phyloP scores from a whole-genome alignment of 53 echinoderm and acorn worm genomes.

The Holothuria scabra region DNA sequence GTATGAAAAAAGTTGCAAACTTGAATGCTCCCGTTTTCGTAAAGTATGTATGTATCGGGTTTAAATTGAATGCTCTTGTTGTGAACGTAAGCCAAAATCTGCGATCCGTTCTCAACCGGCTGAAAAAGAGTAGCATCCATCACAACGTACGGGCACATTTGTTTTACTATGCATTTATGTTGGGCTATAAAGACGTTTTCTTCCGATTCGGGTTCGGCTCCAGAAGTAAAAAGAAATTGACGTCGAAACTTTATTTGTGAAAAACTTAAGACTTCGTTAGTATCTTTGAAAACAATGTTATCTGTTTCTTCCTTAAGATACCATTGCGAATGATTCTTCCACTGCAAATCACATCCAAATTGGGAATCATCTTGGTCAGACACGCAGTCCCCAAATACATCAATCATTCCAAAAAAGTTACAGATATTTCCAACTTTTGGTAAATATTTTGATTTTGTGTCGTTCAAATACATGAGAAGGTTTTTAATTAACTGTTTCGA shows the following conservation, averaged over 20 bases:
- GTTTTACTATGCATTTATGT: background rate
- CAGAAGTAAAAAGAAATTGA: background rate
- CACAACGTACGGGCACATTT: background rate
- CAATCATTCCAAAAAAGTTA: background rate
- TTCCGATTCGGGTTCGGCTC: background rate
- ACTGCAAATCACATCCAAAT: background rate
- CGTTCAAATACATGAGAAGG: background rate
- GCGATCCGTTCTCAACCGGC: background rate
- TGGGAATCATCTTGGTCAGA: too few species aligned
- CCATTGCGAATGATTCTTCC: background rate
- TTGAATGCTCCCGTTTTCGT: conserved; percentile 24
- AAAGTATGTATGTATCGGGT: background rate
- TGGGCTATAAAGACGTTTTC: background rate
- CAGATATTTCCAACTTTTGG: background rate
- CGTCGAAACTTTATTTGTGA: background rate
- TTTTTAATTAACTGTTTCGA: too few species aligned
- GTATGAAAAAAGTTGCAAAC: conserved; percentile 19
- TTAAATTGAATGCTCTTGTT: background rate
- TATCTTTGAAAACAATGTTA: background rate
- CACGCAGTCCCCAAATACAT: background rate
- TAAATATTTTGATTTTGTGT: background rate
- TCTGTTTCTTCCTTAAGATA: background rate
- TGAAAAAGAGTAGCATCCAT: background rate
- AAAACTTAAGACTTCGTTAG: background rate
- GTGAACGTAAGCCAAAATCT: background rate